Evolutionary conservation across 2,113 vertebrate species (phyloP), one percentile per base, ranked within the genome.

Genomic region (Elephantulus edwardii): DNA sequence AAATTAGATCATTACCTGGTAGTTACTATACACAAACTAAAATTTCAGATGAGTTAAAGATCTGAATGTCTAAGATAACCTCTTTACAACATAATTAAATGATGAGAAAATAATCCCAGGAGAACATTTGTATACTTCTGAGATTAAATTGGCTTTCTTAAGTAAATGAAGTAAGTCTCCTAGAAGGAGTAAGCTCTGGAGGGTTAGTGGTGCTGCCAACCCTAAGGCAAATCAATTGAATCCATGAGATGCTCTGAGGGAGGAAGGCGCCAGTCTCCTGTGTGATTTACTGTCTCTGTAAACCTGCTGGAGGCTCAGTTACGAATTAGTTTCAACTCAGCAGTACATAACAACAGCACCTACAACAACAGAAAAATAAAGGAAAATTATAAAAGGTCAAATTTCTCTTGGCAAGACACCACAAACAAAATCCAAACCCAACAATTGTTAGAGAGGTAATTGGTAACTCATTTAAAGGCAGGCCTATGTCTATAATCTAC

Each of bases 121-220:
- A 35, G 40, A 72, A 77, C 9, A 60, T 20, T 78, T 52, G 54
- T 33, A 54, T 70, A 68, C 83, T 50, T 56, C 74, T 92, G 64
- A 88, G 79, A 46, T 86, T 30, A 54, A 42, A 60, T 14, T 74
- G 12, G 62, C 12, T 86, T 90, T 77, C 20, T 92, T 71, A 52
- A 96, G 13, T 1, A 68, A 89, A n/a, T n/a, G n/a, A n/a, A 60
- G 35, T 26, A 91, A 30, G 72, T 62, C 76, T 85, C 16, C 17
- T 28, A 74, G 38, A 54, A 93, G 42, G 19, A 56, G 26, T 56
- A 56, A 56, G 20, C n/a, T n/a, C n/a, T n/a, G n/a, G n/a, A n/a
- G n/a, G n/a, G n/a, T n/a, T n/a, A n/a, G n/a, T n/a, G n/a, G n/a
- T n/a, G n/a, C n/a, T n/a, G n/a, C n/a, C n/a, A n/a, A n/a, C n/a